Evolutionary conservation across 1,140 invertebrate species (phyloP), one percentile per base, ranked within the genome.

Genomic region (Portunus trituberculatus): DNA sequence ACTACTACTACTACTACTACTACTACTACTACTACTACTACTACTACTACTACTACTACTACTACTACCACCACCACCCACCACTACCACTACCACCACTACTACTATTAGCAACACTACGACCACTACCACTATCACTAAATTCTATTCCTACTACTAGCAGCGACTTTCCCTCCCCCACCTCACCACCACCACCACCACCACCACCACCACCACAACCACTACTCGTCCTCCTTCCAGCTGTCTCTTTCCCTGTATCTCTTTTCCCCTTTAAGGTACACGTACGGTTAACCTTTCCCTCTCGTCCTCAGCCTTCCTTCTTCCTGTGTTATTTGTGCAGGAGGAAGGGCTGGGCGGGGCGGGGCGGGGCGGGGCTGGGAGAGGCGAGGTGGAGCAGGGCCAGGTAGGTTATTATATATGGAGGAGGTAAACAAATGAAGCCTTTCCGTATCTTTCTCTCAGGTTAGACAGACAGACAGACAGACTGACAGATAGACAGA

Each of bases 21-120:
- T 76, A 76, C 59, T 76, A 76, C 59, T 25, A 76, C 20, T 25
- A 76, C 59, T 25, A 76, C 20, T 76, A 76, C 59, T 76, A 25
- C 59, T 76, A 76, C 59, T 76, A 76, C 67, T 76, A 76, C 67
- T n/a, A 76, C 25, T 76, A 76, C 67, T 76, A 76, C 67, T 76
- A 76, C n/a, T 76, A n/a, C 67, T 76, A n/a, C n/a, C 20, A 76
- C 20, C 14, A 76, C 20, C 4, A 76, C 59, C 59, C 20, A 76
- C 59, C 20, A 76, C 59, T 3, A 76, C 59, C 20, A 76, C 20
- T 76, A 76, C 59, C 20, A 25, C 59, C 20, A 76, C 59, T 76
- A 76, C 59, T 76, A 76, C 59, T 20, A 76, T 20, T 76, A 76
- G 7, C 20, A 76, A 7, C 20, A 76, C 20, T 76, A 25, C 59